These are phyloP conservation scores for Heliconius aoede DNA, from an alignment of 2,888 invertebrate genomes.

Conservation along the genomic window DNA sequence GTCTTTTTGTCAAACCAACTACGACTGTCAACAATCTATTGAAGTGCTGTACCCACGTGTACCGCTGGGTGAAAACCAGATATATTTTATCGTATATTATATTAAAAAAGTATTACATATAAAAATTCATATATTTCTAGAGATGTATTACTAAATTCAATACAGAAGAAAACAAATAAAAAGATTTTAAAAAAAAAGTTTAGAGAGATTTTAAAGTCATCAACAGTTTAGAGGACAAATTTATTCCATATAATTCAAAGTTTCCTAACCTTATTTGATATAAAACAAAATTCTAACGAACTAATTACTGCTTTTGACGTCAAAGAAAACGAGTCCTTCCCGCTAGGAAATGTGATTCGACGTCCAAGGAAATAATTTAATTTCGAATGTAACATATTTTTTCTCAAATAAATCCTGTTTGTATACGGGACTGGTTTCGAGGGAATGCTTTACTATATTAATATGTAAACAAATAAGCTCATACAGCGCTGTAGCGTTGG, in stretches of 20 bases:
- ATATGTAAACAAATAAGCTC: constrained; percentile 42
- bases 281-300: constrained; percentile 19
- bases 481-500: constrained; percentile 38
- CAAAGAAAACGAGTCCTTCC: constrained; percentile 20
- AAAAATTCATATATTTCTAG: not conserved
- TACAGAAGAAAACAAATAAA: not conserved
- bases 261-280: constrained; percentile 20
- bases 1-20: constrained; percentile 44
- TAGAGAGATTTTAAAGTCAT: constrained; percentile 10
- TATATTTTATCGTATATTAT: not conserved
- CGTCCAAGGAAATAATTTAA: constrained; percentile 33
- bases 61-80: no score
- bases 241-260: constrained; percentile 20
- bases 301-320: constrained; percentile 25
- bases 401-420: constrained; percentile 29
- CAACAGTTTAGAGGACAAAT: not conserved
- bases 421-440: constrained; percentile 29
- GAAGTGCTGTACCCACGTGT: constrained; percentile 15
- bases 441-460: constrained; percentile 43
- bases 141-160: not conserved
- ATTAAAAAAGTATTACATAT: not conserved
- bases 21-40: constrained; percentile 39
- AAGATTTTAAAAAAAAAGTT: no score
- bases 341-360: constrained; percentile 29
- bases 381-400: constrained; percentile 31